These are phyloP conservation scores for Poecilia picta DNA, from an alignment of 2,797 vertebrate genomes.

Conservation along the genomic window DNA sequence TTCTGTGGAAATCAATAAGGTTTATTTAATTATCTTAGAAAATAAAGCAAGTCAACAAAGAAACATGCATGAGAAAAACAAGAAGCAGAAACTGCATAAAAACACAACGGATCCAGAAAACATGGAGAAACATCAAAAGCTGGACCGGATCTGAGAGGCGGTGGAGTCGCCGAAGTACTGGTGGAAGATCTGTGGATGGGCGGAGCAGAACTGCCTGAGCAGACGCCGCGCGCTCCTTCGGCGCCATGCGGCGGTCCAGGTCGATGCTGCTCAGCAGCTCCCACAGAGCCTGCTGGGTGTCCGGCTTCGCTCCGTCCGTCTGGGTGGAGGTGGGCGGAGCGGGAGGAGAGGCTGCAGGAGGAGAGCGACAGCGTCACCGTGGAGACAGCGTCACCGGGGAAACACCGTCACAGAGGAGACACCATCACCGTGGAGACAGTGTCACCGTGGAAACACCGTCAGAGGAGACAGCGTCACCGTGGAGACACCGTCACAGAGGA, in stretches of 20 bases:
- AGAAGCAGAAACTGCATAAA: neutral
- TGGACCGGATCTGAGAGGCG: neutral
- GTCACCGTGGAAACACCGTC: too few species aligned
- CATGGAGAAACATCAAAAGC: neutral
- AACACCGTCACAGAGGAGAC: too few species aligned
- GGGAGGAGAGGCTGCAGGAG: constrained; percentile 79
- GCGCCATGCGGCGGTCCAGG: constrained; percentile 84
- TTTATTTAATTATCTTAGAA: neutral
- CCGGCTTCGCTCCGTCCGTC: constrained; percentile 72
- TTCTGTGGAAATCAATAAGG: neutral
- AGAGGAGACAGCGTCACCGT: too few species aligned
- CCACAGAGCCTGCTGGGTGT: constrained; percentile 86
- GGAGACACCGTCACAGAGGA: too few species aligned
- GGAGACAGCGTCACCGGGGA: too few species aligned
- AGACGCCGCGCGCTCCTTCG: constrained; percentile 88
- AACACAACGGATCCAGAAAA: neutral
- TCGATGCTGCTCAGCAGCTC: constrained; percentile 87
- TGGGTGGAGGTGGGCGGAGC: constrained; percentile 83
- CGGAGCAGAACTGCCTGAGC: constrained; percentile 87
- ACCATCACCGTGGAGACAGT: too few species aligned
- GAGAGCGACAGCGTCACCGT: neutral
- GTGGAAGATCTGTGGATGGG: constrained; percentile 89
- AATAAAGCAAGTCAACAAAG: neutral
- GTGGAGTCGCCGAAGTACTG: constrained; percentile 88
- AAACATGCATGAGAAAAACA: neutral